phyloP scores from a whole-genome alignment of 2,888 invertebrate species.

The Tinea pellionella region DNA sequence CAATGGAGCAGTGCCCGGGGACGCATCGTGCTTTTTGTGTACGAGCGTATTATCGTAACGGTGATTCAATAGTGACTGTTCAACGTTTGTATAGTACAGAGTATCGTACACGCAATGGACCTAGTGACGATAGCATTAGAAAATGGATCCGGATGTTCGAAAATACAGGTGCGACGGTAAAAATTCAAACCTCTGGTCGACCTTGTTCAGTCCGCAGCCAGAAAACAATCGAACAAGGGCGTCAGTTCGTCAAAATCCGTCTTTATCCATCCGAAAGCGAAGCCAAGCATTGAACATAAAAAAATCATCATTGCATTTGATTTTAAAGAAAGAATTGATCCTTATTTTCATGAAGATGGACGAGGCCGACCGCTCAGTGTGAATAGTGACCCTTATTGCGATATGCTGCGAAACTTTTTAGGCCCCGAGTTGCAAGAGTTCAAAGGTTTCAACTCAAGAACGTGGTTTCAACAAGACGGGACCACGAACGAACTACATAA shows the following conservation, averaged over 20 bases:
- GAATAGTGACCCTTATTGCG: conserved; percentile 18
- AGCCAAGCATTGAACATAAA: conserved; percentile 20
- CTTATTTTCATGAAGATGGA: conserved; percentile 16
- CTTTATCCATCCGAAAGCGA: conserved; percentile 20
- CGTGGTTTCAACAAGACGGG: conserved; percentile 20
- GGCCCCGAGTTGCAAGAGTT: conserved; percentile 17
- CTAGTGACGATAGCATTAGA: conserved; percentile 18
- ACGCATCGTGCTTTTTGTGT: conserved; percentile 20
- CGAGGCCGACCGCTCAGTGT: conserved; percentile 19
- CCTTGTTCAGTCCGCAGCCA: conserved; percentile 14
- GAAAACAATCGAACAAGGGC: conserved; percentile 15
- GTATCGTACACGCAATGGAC: conserved; percentile 19
- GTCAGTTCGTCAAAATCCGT: conserved; percentile 21
- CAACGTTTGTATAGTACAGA: conserved; percentile 19
- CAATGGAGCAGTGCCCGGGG: background rate
- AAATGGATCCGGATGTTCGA: conserved; percentile 19
- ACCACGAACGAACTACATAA: too few relatives aligned
- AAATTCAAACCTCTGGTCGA: conserved; percentile 19
- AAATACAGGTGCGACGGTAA: conserved; percentile 18
- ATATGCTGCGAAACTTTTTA: conserved; percentile 21
- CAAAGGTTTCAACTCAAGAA: conserved; percentile 20
- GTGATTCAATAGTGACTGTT: conserved; percentile 18
- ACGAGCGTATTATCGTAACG: conserved; percentile 17
- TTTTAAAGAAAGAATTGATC: conserved; percentile 18
- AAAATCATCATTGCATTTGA: conserved; percentile 19